Base-by-base conservation (phyloP, 2,888 invertebrate species). In the Synanthedon formicaeformis region DNA sequence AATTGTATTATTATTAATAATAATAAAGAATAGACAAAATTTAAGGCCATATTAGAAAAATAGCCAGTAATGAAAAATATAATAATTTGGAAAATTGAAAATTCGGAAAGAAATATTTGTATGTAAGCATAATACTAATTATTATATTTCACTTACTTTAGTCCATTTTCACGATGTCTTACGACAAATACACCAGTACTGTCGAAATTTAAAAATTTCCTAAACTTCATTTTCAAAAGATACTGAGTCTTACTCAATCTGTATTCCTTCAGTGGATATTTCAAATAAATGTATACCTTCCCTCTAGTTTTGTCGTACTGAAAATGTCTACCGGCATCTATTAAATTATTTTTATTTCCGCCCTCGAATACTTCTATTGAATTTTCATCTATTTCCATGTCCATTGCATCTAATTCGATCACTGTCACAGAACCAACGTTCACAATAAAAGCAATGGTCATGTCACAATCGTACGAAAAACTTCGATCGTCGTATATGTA, bases 391-490 rank as follows among this genome's bases (percentile, higher is more conserved):
- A 86, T 71, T 18, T 74, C 67, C 54, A 86, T 62, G 50, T 80
- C 75, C 52, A 69, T 75, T 2, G 82, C 80, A 41, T 83, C 78
- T 16, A 87, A 59, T 50, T 78, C 81, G 41, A 87, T 81, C 6
- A 75, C 54, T 50, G 65, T 68, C 10, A 84, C 75, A 53, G 78
- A 72, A 0, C 79, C 80, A 2, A 71, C 74, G 48, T 82, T 81
- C 0, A 81, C 81, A 51, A 86, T 83, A 12, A 86, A 69, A 5
- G 81, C 81, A 55, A 87, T 82, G 2, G 68, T 66, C 50, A 84
- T 60, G 49, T 81, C 76, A 68, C 85, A 80, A 48, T 83, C 74
- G 52, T 78, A 86, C 62, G 74, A 81, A 40, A 76, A 74, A 41
- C 58, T 62, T 1, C 62, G 63, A 8, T 67, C 69, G 16, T 60